Evolutionary conservation across 1,140 invertebrate species (phyloP).

Genomic region (Orussus abietinus): DNA sequence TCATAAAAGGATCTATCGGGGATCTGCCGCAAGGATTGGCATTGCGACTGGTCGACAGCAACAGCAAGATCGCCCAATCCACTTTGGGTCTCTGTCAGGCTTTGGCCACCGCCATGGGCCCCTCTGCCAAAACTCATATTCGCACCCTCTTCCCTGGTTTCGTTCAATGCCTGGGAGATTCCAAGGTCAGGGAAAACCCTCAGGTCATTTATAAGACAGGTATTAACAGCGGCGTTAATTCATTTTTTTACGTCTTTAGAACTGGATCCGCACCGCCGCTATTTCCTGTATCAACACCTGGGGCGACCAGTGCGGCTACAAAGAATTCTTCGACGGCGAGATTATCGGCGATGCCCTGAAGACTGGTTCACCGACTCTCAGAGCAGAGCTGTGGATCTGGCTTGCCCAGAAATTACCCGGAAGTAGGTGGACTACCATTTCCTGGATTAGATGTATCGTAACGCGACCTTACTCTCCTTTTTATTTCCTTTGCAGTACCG

Average conservation of each 20-base stretch:
- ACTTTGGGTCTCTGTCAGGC: constrained; percentile 77
- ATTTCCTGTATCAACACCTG: constrained; percentile 79
- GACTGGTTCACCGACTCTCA: constrained; percentile 75
- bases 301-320: constrained; percentile 74
- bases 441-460: not conserved
- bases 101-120: constrained; percentile 76
- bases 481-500: constrained; percentile 51
- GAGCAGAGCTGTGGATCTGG: constrained; percentile 81
- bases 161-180: constrained; percentile 68
- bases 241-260: constrained; percentile 22
- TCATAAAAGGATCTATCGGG: constrained; percentile 78
- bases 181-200: constrained; percentile 57
- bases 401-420: constrained; percentile 74
- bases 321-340: constrained; percentile 84
- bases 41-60: constrained; percentile 78
- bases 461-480: constrained; percentile 7
- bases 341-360: constrained; percentile 84
- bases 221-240: not conserved
- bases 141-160: constrained; percentile 79
- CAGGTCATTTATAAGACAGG: constrained; percentile 3
- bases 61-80: constrained; percentile 83
- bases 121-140: constrained; percentile 75
- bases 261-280: constrained; percentile 73
- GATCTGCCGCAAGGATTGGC: constrained; percentile 76
- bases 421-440: constrained; percentile 55